Base-by-base conservation (phyloP, 1,140 invertebrate genomes). In the Macrobrachium nipponense region DNA sequence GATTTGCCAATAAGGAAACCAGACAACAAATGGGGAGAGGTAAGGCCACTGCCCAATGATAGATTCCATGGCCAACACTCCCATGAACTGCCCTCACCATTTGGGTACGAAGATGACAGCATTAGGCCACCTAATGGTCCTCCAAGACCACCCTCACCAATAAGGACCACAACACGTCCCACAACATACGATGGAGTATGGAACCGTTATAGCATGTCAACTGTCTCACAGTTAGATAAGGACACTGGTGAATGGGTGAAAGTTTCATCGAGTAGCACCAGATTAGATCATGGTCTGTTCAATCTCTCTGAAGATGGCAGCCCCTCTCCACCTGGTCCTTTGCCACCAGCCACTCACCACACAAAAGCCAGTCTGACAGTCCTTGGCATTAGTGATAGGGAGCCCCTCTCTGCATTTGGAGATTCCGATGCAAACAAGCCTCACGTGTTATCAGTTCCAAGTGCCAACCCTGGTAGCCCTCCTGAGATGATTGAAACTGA, bases 191-290 rank as follows among this genome's bases (percentile, higher is more conserved):
- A 78, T 8, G 84, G 84, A 8, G 64, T 73, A 18, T 86, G 84
- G 84, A 80, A 75, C 18, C 84, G 84, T 11, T 86, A 86, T 59
- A 43, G 84, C 36, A 80, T 36, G 23, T 86, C 84, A 61, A 86
- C 84, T 1, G 60, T 86, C 18, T 43, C 84, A 6, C 84, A 86
- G 36, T 27, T 80, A 59, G 84, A 86, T 78, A 80, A 80, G 59
- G 44, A 72, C 77, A 73, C 84, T 3, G 84, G 84, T 7, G 27
- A 62, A n/a, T 86, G 84, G 84, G 77, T 80, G 20, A 79, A 79
- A 10, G 58, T 86, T 12, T 86, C 84, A 5, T 80, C 77, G 7
- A 80, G 76, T 66, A 80, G 44, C 60, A 72, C 76, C 0, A 51
- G 80, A 5, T 17, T 80, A 17, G 68, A 80, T 59, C 43, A 64